Conservation (phyloP, 1,140 invertebrate genomes). For the Sarcophaga peregrina region DNA sequence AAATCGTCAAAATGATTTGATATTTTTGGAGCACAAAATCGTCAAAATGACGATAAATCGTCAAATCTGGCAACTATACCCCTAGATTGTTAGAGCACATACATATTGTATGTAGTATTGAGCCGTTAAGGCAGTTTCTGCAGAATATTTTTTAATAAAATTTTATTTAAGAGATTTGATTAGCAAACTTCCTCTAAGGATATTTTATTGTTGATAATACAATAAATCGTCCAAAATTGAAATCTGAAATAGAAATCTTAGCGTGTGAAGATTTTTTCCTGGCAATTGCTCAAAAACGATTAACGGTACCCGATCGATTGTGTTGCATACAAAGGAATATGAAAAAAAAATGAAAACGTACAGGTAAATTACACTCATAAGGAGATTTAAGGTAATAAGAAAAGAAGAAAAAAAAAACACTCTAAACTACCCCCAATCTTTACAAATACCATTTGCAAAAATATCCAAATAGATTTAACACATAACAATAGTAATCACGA, state of each 20-base stretch:
- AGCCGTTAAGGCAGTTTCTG: too few species aligned
- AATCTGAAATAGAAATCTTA: background rate
- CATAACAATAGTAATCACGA: slow-evolving; percentile 59
- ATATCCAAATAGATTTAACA: slow-evolving; percentile 36
- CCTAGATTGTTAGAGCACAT: too few species aligned
- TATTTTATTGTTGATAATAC: background rate
- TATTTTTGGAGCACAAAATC: too few species aligned
- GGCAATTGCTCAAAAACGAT: slow-evolving; percentile 37
- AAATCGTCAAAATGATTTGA: too few species aligned
- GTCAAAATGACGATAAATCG: too few species aligned
- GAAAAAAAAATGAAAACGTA: slow-evolving; percentile 4
- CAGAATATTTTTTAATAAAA: too few species aligned
- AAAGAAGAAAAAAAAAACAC: background rate
- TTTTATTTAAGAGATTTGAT: background rate
- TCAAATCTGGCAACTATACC: too few species aligned
- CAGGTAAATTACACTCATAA: background rate
- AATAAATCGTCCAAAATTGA: too few species aligned
- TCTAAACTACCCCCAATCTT: background rate
- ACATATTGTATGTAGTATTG: too few species aligned
- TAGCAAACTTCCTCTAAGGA: background rate
- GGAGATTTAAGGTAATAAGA: too few species aligned
- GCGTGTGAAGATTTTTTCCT: slow-evolving; percentile 33
- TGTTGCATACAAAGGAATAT: background rate
- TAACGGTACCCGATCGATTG: slow-evolving; percentile 36
- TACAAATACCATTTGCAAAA: slow-evolving; percentile 30